These are phyloP conservation scores for Palythoa heliodiscus DNA, from an alignment of 92 coral and sea anemone species.

Conservation along the genomic window DNA sequence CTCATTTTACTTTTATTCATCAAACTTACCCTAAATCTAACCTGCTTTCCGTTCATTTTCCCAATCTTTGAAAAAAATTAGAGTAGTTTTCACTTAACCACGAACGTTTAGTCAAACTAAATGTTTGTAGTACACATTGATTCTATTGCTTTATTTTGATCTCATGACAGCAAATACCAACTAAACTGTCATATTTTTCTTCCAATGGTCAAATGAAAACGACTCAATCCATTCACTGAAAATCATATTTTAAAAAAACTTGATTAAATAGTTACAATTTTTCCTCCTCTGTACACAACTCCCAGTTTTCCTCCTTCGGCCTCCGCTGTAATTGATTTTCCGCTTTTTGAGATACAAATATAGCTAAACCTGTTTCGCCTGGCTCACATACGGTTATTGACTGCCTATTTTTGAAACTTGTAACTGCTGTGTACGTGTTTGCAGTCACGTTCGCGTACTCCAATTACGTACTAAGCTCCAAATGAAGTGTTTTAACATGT, in stretches of 20 bases:
- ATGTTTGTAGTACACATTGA: neutral
- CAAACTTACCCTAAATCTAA: conserved; percentile 13
- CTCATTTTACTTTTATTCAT: conserved; percentile 28
- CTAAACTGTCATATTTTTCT: neutral
- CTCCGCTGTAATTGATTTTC: too few relatives aligned
- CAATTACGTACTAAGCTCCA: neutral
- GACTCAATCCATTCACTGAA: neutral
- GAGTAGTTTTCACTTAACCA: neutral
- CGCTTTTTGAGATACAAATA: too few relatives aligned
- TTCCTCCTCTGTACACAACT: too few relatives aligned
- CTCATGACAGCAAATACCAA: neutral
- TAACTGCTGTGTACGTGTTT: conserved; percentile 10
- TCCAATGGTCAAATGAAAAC: neutral
- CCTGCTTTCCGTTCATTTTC: neutral
- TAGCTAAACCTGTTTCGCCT: too few relatives aligned
- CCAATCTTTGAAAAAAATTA: neutral
- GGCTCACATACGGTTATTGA: too few relatives aligned
- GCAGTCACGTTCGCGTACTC: conserved; percentile 17
- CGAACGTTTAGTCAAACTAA: neutral
- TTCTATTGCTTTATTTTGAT: neutral
- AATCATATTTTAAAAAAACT: neutral
- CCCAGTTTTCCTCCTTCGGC: too few relatives aligned
- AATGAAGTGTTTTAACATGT: neutral
- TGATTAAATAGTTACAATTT: too few relatives aligned
- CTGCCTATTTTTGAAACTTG: conserved; percentile 3